A percentile compares a stretch with the other conserved stretches of the same genome.
Conservation (phyloP, 2,113 vertebrate genomes). For the Azemiops feae region DNA sequence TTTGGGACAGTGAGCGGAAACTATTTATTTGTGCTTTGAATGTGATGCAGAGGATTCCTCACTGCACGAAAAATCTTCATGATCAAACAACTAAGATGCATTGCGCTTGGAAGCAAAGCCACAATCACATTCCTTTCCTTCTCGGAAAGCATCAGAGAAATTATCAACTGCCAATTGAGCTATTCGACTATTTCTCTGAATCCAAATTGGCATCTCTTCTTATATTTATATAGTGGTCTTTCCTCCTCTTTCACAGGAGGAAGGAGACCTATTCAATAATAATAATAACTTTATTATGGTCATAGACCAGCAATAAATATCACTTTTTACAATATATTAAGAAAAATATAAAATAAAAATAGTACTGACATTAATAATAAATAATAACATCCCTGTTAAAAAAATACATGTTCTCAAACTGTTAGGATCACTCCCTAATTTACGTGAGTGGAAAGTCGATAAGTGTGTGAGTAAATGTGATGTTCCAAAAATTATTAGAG, state of each 20-base stretch:
- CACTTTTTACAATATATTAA: too few relatives aligned
- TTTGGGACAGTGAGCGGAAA: neutral
- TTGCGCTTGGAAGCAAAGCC: neutral
- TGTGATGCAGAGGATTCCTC: neutral
- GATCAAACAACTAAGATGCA: neutral
- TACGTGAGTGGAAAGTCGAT: too few relatives aligned
- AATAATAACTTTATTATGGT: too few relatives aligned
- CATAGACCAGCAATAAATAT: too few relatives aligned
- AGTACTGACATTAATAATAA: too few relatives aligned
- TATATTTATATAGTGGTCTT: neutral
- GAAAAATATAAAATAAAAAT: too few relatives aligned
- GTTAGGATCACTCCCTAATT: too few relatives aligned
- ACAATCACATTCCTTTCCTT: neutral
- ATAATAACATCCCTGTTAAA: too few relatives aligned
- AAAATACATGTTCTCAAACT: too few relatives aligned
- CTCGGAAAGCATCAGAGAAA: neutral
- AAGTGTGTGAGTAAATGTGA: too few relatives aligned
- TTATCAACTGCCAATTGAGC: neutral
- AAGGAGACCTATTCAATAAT: neutral
- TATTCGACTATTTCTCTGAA: neutral
- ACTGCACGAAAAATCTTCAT: neutral
- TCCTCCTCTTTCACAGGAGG: neutral
- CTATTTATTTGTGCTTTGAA: neutral
- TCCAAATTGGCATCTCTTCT: neutral
- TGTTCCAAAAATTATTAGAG: too few relatives aligned